These are phyloP conservation scores for Sinella curviseta DNA, from an alignment of 1,140 invertebrate species.

Conservation along the genomic window DNA sequence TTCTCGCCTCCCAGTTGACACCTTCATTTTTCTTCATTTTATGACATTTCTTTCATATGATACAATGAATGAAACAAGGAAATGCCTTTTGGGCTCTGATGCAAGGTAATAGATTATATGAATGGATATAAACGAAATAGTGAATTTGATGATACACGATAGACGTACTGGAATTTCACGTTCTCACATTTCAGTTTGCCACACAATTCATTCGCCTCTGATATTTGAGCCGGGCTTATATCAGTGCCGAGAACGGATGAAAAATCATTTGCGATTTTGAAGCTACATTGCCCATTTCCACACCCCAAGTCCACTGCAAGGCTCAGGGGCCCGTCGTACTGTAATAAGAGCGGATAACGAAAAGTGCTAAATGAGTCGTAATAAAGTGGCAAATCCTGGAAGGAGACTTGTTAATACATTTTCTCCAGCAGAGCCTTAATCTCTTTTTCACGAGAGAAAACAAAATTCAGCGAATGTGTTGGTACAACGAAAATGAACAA, in stretches of 20 bases:
- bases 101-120: background rate
- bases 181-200: constrained; percentile 19
- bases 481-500: background rate
- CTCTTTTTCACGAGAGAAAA: constrained; percentile 7
- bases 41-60: no score
- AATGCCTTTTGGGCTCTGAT: background rate
- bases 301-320: constrained; percentile 31
- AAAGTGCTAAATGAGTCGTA: background rate
- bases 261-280: constrained; percentile 55
- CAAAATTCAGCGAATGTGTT: no score
- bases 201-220: constrained; percentile 50
- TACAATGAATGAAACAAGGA: no score
- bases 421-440: background rate
- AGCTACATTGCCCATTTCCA: constrained; percentile 58
- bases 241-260: constrained; percentile 55
- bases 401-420: background rate
- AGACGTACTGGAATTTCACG: constrained; percentile 30
- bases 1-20: no score
- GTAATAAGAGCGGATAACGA: background rate
- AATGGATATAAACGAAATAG: background rate
- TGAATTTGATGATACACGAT: background rate
- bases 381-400: background rate
- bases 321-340: constrained; percentile 37
- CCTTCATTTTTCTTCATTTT: no score
- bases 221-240: constrained; percentile 53